These are phyloP conservation scores for Phoxinus dragarum DNA, from an alignment of 2,797 vertebrate genomes.

Conservation along the genomic window DNA sequence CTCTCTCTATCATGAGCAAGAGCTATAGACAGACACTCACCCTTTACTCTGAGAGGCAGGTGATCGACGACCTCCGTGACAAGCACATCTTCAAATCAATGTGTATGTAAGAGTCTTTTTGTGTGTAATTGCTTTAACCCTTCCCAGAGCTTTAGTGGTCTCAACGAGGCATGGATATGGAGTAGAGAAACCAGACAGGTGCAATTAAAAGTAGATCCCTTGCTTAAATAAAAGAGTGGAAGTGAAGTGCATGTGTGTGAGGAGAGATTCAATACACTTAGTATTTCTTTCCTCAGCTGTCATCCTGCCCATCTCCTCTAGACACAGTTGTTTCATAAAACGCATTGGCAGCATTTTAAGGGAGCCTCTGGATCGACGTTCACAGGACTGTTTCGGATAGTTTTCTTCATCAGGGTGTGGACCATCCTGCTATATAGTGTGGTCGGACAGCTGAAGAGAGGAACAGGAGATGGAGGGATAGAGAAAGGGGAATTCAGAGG, in stretches of 20 bases:
- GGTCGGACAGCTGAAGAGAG: not conserved
- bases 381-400: constrained; percentile 28
- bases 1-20: constrained; percentile 1
- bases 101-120: constrained; percentile 28
- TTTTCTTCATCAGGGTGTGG: constrained; percentile 39
- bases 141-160: constrained; percentile 9
- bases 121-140: constrained; percentile 39
- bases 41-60: constrained; percentile 18
- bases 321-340: constrained; percentile 51
- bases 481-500: constrained; percentile 24
- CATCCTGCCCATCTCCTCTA: constrained; percentile 5
- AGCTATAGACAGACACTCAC: constrained; percentile 6
- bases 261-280: not conserved
- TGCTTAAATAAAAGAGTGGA: not conserved
- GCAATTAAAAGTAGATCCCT: constrained; percentile 25
- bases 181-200: constrained; percentile 27
- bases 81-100: constrained; percentile 41
- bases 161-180: not conserved
- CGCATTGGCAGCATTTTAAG: constrained; percentile 51
- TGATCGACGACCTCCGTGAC: not conserved
- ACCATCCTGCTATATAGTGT: not conserved
- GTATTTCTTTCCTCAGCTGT: constrained; percentile 39
- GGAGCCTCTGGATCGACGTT: constrained; percentile 48
- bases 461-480: constrained; percentile 27
- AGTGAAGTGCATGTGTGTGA: not conserved